Percentiles rank a stretch among this genome's conserved stretches.
Evolutionary conservation across 1,140 invertebrate genomes (phyloP).

Genomic region (Lepidostoma basale): DNA sequence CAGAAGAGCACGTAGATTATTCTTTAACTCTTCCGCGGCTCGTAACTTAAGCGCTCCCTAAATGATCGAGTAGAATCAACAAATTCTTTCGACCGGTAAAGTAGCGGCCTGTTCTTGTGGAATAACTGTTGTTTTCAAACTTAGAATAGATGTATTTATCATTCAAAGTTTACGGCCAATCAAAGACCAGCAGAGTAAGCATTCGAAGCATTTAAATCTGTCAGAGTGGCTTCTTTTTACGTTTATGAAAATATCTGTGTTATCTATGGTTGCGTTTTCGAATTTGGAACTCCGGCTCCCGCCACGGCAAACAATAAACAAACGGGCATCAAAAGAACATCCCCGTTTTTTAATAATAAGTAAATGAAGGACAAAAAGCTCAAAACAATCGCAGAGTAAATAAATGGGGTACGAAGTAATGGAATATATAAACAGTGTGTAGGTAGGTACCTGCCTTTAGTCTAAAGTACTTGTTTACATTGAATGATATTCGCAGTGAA

Average conservation of each 20-base stretch:
- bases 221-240: no score
- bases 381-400: slow-evolving; percentile 28
- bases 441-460: no score
- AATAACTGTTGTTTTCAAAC: no score
- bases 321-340: slow-evolving; percentile 40
- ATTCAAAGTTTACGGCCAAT: no score
- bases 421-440: slow-evolving; percentile 32
- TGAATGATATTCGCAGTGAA: no score
- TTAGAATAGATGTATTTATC: no score
- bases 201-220: no score
- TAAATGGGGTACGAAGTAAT: slow-evolving; percentile 27
- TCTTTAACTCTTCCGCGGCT: slow-evolving; percentile 10
- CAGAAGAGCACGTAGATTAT: slow-evolving; percentile 2
- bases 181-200: no score
- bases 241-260: neutral
- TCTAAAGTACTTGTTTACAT: no score
- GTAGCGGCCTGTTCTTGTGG: neutral
- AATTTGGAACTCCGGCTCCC: neutral
- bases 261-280: neutral
- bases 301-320: slow-evolving; percentile 40
- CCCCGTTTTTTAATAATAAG: slow-evolving; percentile 39
- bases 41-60: slow-evolving; percentile 5
- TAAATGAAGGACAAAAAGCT: slow-evolving; percentile 30
- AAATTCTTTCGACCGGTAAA: neutral
- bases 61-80: slow-evolving; percentile 8